Percentiles rank a stretch among this genome's conserved stretches.
phyloP scores from a whole-genome alignment of 2,797 vertebrate species.

The Eurystomus glaucurus region DNA sequence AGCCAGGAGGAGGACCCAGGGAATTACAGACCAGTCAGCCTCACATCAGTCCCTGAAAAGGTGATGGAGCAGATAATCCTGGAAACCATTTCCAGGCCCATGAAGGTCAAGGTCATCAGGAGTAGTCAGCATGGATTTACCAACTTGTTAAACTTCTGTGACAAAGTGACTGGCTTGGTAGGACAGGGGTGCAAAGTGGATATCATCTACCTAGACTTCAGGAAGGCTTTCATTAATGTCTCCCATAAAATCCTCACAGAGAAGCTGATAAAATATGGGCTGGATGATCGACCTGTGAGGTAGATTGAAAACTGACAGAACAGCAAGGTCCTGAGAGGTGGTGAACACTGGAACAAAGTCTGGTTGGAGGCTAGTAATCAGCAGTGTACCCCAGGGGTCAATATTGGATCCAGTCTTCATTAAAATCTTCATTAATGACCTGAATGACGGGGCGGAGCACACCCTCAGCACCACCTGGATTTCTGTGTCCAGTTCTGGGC shows the following conservation, averaged over 20 bases:
- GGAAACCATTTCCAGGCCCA: background rate
- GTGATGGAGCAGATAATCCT: background rate
- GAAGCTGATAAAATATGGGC: background rate
- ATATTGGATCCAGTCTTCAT: background rate
- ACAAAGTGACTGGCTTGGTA: background rate
- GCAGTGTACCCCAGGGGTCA: background rate
- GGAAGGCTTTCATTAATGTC: background rate
- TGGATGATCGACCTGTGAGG: background rate
- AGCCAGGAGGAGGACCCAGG: too few species aligned
- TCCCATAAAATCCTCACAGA: background rate
- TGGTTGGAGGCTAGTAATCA: background rate
- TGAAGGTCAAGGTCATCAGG: background rate
- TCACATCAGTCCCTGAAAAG: background rate
- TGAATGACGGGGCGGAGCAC: too few species aligned
- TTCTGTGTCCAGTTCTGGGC: background rate
- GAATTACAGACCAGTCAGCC: background rate
- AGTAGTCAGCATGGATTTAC: background rate
- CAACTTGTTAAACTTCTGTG: background rate
- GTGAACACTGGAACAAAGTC: background rate
- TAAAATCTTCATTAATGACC: too few species aligned
- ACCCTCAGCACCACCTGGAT: too few species aligned
- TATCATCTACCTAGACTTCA: background rate
- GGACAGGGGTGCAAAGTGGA: background rate
- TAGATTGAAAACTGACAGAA: background rate
- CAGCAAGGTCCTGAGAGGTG: background rate